A percentile compares a stretch with the other conserved stretches of the same genome.
Evolutionary conservation across 2,797 vertebrate genomes (phyloP).

Genomic region (Menidia menidia): DNA sequence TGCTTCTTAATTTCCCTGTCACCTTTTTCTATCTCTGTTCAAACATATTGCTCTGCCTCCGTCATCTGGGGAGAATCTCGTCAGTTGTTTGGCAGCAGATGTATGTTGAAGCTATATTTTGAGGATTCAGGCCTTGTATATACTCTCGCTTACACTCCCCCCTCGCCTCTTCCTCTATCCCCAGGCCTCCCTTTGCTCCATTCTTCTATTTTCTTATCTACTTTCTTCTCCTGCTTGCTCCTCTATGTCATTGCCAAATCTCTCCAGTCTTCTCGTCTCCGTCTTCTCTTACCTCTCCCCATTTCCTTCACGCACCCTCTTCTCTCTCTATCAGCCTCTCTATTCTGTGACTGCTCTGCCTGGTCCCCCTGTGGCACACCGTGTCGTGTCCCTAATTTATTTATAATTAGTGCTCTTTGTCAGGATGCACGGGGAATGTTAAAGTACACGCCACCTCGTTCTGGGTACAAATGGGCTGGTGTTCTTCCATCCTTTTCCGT

Average conservation of each 20-base stretch:
- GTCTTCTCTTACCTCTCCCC: slow-evolving; percentile 67
- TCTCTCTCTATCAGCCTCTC: slow-evolving; percentile 79
- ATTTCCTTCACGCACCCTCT: slow-evolving; percentile 74
- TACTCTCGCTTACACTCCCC: slow-evolving; percentile 54
- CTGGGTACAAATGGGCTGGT: slow-evolving; percentile 85
- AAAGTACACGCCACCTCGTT: slow-evolving; percentile 84
- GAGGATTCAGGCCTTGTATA: slow-evolving; percentile 75
- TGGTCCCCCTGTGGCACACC: slow-evolving; percentile 84
- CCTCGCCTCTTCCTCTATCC: slow-evolving; percentile 60
- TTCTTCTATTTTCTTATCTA: slow-evolving; percentile 83
- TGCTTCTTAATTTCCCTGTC: slow-evolving; percentile 74
- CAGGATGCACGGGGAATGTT: slow-evolving; percentile 86
- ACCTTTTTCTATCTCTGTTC: slow-evolving; percentile 72
- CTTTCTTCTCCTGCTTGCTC: slow-evolving; percentile 79
- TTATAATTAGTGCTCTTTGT: slow-evolving; percentile 90
- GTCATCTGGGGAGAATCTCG: slow-evolving; percentile 73
- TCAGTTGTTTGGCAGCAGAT: slow-evolving; percentile 70
- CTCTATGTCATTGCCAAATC: slow-evolving; percentile 79
- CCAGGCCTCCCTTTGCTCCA: slow-evolving; percentile 73
- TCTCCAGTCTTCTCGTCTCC: slow-evolving; percentile 77
- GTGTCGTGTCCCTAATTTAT: slow-evolving; percentile 88
- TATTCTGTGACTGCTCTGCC: slow-evolving; percentile 78
- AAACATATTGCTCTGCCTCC: slow-evolving; percentile 69
- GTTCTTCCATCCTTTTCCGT: slow-evolving; percentile 66
- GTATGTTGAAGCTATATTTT: slow-evolving; percentile 72